A percentile compares a stretch with the other conserved stretches of the same genome.
These are phyloP conservation scores for Tor tambroides DNA, from an alignment of 2,113 vertebrate genomes.

Conservation along the genomic window DNA sequence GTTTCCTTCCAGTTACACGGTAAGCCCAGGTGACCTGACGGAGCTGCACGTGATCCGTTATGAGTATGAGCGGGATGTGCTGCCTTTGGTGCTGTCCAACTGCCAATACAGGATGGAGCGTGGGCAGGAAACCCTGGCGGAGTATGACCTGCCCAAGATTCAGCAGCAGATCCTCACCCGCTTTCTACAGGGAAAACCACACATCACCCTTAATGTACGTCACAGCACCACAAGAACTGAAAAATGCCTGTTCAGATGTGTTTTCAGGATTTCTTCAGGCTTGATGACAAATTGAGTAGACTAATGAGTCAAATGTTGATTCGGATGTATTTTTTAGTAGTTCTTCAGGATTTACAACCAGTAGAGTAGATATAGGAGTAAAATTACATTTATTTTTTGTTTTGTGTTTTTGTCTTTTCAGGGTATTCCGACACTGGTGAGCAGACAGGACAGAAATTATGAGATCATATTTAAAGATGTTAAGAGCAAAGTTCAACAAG, in stretches of 20 bases:
- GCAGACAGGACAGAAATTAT: slow-evolving; percentile 87
- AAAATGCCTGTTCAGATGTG: neutral
- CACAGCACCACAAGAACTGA: neutral
- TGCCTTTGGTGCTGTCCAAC: slow-evolving; percentile 88
- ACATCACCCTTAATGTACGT: slow-evolving; percentile 80
- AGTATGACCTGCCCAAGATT: slow-evolving; percentile 88
- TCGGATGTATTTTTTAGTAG: neutral
- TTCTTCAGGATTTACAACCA: neutral
- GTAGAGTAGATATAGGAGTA: neutral
- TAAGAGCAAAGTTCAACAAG: slow-evolving; percentile 83
- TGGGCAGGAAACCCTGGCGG: slow-evolving; percentile 81
- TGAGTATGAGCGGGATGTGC: slow-evolving; percentile 85
- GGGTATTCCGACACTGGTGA: slow-evolving; percentile 90
- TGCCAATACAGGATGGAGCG: slow-evolving; percentile 91
- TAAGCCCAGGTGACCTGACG: slow-evolving; percentile 84
- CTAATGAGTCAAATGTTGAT: neutral
- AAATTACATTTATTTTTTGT: neutral
- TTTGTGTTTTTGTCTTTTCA: slow-evolving; percentile 57
- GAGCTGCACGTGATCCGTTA: slow-evolving; percentile 92
- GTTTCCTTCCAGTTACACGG: slow-evolving; percentile 78
- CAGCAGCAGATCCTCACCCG: slow-evolving; percentile 87
- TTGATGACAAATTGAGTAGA: neutral
- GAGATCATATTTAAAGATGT: slow-evolving; percentile 85
- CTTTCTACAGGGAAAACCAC: slow-evolving; percentile 90
- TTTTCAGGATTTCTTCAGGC: neutral